Percentiles rank a stretch among this genome's conserved stretches.
phyloP scores from a whole-genome alignment of 2,888 invertebrate species.

The Idaea biselata region DNA sequence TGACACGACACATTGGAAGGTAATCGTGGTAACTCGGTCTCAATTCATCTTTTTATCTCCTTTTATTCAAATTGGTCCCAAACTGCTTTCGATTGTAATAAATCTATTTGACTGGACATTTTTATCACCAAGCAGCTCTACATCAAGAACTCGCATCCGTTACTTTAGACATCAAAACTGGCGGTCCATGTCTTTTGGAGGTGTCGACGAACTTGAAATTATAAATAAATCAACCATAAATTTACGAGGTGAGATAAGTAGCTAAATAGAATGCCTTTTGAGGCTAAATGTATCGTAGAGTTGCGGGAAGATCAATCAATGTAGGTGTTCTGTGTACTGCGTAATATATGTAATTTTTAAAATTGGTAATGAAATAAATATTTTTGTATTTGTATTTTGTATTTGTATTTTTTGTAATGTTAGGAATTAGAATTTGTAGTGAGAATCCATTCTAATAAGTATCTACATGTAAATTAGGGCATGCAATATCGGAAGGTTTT shows the following conservation, averaged over 20 bases:
- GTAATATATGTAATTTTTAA: no score
- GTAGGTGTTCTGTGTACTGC: no score
- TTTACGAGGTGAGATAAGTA: background rate
- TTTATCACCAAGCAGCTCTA: constrained; percentile 53
- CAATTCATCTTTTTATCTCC: constrained; percentile 45
- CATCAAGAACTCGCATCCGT: constrained; percentile 44
- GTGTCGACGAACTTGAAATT: constrained; percentile 20
- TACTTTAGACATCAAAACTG: constrained; percentile 31
- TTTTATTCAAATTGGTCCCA: constrained; percentile 63
- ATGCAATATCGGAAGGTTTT: no score
- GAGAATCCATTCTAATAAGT: no score
- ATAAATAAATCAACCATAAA: constrained; percentile 3
- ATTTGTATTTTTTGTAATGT: background rate
- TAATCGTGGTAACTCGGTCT: constrained; percentile 31
- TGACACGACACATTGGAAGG: constrained; percentile 42
- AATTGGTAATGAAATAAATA: no score
- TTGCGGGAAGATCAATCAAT: background rate
- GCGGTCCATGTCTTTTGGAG: constrained; percentile 23
- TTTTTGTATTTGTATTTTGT: no score
- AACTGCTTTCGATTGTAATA: constrained; percentile 65
- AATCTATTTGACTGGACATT: constrained; percentile 59
- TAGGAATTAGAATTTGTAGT: no score
- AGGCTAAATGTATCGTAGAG: background rate
- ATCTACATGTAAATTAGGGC: no score
- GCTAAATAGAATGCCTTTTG: background rate